A percentile compares a stretch with the other conserved stretches of the same genome.
Conservation (phyloP, 2,797 vertebrate species). For the Eospalax fontanierii region DNA sequence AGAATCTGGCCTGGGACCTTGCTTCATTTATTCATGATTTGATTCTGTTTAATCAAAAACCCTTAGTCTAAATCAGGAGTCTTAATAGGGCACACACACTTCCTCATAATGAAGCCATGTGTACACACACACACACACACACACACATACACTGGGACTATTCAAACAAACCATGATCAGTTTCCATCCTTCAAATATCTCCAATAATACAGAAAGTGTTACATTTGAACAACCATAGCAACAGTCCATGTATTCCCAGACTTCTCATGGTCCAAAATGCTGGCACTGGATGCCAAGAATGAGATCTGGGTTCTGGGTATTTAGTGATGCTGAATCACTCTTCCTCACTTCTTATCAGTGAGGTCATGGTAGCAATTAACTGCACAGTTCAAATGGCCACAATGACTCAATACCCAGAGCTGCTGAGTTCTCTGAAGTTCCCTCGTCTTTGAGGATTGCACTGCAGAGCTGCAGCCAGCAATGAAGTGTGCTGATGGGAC, state of each 20-base stretch:
- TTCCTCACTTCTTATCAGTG: background rate
- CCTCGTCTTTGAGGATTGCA: background rate
- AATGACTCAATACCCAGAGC: background rate
- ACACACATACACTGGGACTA: background rate
- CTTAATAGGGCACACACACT: background rate
- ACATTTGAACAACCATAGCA: background rate
- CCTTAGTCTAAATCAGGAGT: background rate
- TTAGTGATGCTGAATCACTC: background rate
- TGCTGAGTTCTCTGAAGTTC: background rate
- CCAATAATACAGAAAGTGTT: background rate
- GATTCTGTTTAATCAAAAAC: too few species aligned
- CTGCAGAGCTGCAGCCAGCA: background rate
- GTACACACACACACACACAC: background rate
- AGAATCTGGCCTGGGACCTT: background rate
- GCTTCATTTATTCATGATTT: background rate
- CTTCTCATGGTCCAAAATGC: background rate
- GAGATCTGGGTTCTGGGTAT: background rate
- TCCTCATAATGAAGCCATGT: fast-evolving
- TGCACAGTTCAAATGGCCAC: background rate
- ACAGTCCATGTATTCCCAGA: background rate
- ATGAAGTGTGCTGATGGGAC: background rate
- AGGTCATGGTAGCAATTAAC: background rate
- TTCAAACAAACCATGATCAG: background rate
- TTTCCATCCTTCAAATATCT: background rate
- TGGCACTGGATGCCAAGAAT: background rate